These are phyloP conservation scores for Apis florea DNA, from an alignment of 1,140 invertebrate species.

Conservation along the genomic window DNA sequence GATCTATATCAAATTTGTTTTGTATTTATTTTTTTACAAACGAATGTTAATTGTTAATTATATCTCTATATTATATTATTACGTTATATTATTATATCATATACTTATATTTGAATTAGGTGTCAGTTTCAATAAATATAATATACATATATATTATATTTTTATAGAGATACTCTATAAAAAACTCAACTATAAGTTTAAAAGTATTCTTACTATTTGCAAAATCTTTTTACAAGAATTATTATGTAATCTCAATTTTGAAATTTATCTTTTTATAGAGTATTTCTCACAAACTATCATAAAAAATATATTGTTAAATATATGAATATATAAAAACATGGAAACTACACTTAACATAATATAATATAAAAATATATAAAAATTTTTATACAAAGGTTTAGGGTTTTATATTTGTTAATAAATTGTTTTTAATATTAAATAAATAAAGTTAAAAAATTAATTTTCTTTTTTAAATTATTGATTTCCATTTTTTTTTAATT, in stretches of 20 bases:
- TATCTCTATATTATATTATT: background rate
- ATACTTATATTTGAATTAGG: background rate
- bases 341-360: background rate
- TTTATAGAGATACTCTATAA: background rate
- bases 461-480: background rate
- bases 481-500: background rate
- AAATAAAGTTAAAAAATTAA: background rate
- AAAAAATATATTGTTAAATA: background rate
- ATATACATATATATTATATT: background rate
- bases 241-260: no score
- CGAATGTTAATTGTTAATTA: no score
- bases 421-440: slow-evolving; percentile 21
- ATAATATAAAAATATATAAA: background rate
- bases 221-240: background rate
- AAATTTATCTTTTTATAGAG: background rate
- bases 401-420: slow-evolving; percentile 5
- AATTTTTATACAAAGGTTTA: slow-evolving; percentile 18
- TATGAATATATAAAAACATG: background rate
- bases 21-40: background rate
- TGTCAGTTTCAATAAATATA: background rate
- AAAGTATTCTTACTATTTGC: background rate
- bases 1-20: background rate
- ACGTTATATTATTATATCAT: slow-evolving; percentile 9
- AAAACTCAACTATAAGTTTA: background rate
- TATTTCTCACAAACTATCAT: background rate